Evolutionary conservation across 2,113 vertebrate genomes (phyloP), one percentile per base, ranked within the genome.

Genomic region (Aphelocoma coerulescens): DNA sequence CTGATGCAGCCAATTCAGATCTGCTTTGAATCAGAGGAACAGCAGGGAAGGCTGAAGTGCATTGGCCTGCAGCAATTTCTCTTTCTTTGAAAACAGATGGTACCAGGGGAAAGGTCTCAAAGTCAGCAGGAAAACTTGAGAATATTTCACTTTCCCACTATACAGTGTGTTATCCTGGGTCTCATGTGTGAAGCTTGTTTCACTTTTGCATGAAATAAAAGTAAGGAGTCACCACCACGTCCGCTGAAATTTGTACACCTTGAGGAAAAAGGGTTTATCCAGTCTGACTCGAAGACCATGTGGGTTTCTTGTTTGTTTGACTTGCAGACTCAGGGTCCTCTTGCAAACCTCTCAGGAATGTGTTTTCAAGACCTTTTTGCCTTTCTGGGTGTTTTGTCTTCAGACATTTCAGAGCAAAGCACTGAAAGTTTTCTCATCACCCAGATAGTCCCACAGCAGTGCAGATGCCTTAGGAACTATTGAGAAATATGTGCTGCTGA

Each of bases 261-360:
- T 5, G 6, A 84, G 55, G 46, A 37, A 55, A 58, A 94, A 24
- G 21, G 22, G 5, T 72, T 39, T 54, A 58, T 75, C 17, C 61
- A 6, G 10, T 46, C 33, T 68, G 66, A 62, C 44, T 59, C 0
- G 0, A 16, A 69, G 81, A 22, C 8, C 11, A 2, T 10, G 24
- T n/a, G 65, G 19, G 32, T 20, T 95, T 79, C 67, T 80, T 73
- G 41, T 84, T 88, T 62, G 57, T 88, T 95, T 78, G 77, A 57
- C 37, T 68, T 91, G 65, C 54, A 72, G 75, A 15, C 24, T 82
- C 22, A 3, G 68, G 30, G 35, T 76, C 62, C 35, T 75, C 39
- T 51, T 71, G 55, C 46, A 67, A 49, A 76, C 37, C 61, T 35
- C 5, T 1, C 55, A 74, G 82, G 32, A 88, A 71, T 39, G 32